Base-by-base conservation (phyloP, 2,113 vertebrate genomes). In the Lagopus leucura region DNA sequence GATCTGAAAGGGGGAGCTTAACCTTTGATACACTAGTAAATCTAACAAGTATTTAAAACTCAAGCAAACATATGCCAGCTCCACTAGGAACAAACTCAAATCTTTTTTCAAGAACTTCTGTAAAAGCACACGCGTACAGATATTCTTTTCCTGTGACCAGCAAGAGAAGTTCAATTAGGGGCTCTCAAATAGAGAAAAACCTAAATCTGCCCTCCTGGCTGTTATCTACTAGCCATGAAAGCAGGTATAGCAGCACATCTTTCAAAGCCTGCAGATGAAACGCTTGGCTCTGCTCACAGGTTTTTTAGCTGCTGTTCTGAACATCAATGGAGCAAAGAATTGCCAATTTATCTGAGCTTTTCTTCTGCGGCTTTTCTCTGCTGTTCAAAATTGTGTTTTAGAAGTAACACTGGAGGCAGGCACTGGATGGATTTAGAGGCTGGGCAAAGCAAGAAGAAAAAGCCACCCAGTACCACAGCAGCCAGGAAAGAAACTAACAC, bases 11-110 rank as follows among this genome's bases (percentile, higher is more conserved):
- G 50, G 92, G 8, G 72, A 94, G 94, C 92, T 96, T 96, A 96
- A 96, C 95, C 96, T 96, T 94, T 95, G 95, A 92, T 93, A 95
- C 92, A 86, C 84, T 96, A 82, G 79, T 91, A 96, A 95, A 96
- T 82, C 92, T 86, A 91, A 71, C 87, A 94, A 95, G 85, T 64
- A 72, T 85, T 89, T 82, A 80, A 91, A 92, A 91, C 93, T 89
- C 75, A 64, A 88, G 85, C 55, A 92, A 92, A 91, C 1, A 0
- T 81, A 81, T 57, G 74, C 55, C 78, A 75, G 65, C 36, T 73
- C 84, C 55, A 40, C 55, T 67, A 93, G 83, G 58, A 89, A 71
- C 38, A 88, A 92, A 85, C 48, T 17, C 74, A 86, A 82, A 79
- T 79, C 54, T 92, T 92, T 90, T 87, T 81, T 55, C 72, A 93